phyloP scores from a whole-genome alignment of 2,797 vertebrate genomes.

The Pogonophryne albipinna region DNA sequence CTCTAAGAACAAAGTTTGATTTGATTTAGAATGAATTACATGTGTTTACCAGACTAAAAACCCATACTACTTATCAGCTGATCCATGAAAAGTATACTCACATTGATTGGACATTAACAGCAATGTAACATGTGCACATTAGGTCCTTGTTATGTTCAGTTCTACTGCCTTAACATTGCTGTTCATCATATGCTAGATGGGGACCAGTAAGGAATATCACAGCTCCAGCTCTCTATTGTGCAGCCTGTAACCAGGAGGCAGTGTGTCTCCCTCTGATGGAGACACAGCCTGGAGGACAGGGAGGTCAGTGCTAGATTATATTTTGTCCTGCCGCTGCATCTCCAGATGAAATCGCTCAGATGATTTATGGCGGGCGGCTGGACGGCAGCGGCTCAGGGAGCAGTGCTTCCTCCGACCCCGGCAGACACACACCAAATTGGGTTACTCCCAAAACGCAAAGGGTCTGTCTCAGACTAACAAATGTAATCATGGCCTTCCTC shows the following conservation, averaged over 20 bases:
- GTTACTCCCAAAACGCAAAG: constrained; percentile 74
- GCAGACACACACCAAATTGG: constrained; percentile 65
- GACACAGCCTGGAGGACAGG: constrained; percentile 68
- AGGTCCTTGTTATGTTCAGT: constrained; percentile 5
- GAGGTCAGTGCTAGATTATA: constrained; percentile 71
- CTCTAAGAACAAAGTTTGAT: background rate
- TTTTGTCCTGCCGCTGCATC: constrained; percentile 65
- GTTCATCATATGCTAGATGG: constrained; percentile 9
- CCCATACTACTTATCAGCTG: background rate
- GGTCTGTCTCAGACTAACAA: constrained; percentile 78
- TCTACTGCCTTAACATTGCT: constrained; percentile 1
- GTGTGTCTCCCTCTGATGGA: constrained; percentile 43
- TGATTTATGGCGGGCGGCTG: constrained; percentile 80
- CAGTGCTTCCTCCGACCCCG: constrained; percentile 50
- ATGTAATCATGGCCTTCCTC: constrained; percentile 76
- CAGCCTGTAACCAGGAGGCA: constrained; percentile 2
- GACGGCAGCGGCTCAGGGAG: constrained; percentile 65
- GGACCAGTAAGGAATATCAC: constrained; percentile 2
- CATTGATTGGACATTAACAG: background rate
- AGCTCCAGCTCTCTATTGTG: background rate
- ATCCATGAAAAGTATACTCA: background rate
- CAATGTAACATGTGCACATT: background rate
- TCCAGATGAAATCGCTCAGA: constrained; percentile 71
- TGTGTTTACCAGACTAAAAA: background rate
- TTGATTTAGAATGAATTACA: background rate